Base-by-base conservation (phyloP, 2,888 invertebrate species). In the Scaptomyza caliginosa region DNA sequence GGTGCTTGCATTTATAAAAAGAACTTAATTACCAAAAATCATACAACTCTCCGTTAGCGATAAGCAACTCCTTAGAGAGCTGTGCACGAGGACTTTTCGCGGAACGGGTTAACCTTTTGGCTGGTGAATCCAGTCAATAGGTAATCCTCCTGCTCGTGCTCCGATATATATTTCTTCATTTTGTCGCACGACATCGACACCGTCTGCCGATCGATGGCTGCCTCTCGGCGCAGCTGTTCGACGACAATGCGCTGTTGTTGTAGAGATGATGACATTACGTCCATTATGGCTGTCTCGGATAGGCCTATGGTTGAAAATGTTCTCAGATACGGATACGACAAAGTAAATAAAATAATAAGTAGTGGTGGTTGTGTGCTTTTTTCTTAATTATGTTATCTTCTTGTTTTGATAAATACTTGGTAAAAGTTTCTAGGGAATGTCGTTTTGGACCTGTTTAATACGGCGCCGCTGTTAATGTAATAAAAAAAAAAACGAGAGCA, bases 61-160 rank as follows among this genome's bases (percentile, higher is more conserved):
- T n/a, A 45, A 32, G 21, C 10, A 50, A 19, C 67, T 23, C 62
- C 85, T 95, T 96, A 97, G 66, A 97, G 93, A 80, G 97, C 93
- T 81, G 94, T 94, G 92, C 98, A 98, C 66, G 96, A 96, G 89
- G 96, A 97, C 92, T 98, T 98, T 92, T 98, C 98, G 84, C 98
- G 95, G 94, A 97, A 98, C 34, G 98, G 98, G 92, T 98, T 98
- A 16, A 98, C 97, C 91, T 98, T 97, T 91, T 98, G 98, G 82
- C 97, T 97, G 76, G 97, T 96, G 92, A 98, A 98, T 30, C 98
- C 98, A 77, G 97, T 96, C 79, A 98, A 94, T 43, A 98, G 94
- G 89, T 96, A 98, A 92, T 98, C 98, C 90, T 98, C 98, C 89
- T 96, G 96, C 90, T 97, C 96, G 89, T 98, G 98, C 88, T 98